phyloP scores from a whole-genome alignment of 1,140 invertebrate genomes.

The Rhopalosiphum padi region DNA sequence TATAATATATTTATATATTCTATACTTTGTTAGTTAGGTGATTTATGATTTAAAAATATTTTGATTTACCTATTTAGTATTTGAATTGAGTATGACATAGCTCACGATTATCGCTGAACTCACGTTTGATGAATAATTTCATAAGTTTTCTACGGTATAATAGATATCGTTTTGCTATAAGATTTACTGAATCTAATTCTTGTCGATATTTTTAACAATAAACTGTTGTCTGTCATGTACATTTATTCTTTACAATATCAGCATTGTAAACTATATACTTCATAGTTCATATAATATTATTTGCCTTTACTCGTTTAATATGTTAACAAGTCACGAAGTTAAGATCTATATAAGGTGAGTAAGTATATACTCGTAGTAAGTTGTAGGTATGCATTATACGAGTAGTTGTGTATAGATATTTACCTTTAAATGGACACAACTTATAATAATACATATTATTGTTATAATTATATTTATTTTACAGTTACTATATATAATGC shows the following conservation, averaged over 20 bases:
- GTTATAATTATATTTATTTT: not conserved
- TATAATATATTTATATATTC: no score
- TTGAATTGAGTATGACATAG: not conserved
- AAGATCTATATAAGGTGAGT: not conserved
- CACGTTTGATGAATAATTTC: not conserved
- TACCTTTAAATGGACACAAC: not conserved
- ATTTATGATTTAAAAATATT: not conserved
- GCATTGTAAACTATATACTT: not conserved
- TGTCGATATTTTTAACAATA: conserved; percentile 18
- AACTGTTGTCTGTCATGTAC: conserved; percentile 10
- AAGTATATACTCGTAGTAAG: not conserved
- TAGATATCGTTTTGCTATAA: not conserved
- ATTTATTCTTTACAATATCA: not conserved
- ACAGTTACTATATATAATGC: not conserved
- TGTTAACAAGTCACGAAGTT: conserved; percentile 5
- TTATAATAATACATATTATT: not conserved
- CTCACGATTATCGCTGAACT: not conserved
- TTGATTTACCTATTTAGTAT: not conserved
- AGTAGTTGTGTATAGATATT: not conserved
- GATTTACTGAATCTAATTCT: not conserved
- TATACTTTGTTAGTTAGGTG: no score
- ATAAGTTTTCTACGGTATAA: not conserved
- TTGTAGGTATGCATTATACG: not conserved
- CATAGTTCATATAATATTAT: not conserved
- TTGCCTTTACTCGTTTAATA: not conserved